Conservation (phyloP, 2,888 invertebrate species). For the Syritta pipiens region DNA sequence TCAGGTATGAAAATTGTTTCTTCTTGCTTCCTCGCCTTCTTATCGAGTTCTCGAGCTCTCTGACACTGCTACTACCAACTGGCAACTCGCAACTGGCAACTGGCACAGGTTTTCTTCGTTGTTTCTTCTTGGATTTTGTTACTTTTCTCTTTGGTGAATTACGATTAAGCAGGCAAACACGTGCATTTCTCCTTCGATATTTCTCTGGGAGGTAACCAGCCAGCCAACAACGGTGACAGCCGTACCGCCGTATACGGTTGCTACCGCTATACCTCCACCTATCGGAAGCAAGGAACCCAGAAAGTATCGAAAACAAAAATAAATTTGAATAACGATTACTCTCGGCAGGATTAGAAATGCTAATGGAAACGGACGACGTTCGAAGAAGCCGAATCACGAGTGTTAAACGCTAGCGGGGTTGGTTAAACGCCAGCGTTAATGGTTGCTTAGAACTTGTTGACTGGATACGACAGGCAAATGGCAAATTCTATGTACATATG, state of each 20-base stretch:
- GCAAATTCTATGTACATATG: conserved; percentile 18
- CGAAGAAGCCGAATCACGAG: no score
- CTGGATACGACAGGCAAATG: conserved; percentile 8
- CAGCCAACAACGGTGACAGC: conserved; percentile 7
- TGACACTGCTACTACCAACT: no score
- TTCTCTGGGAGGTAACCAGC: not conserved
- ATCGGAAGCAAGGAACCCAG: conserved; percentile 28
- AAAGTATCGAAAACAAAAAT: conserved; percentile 32
- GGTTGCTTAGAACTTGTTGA: conserved; percentile 16
- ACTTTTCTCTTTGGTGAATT: conserved; percentile 14
- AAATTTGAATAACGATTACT: conserved; percentile 52
- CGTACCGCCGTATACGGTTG: conserved; percentile 1
- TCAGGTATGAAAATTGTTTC: conserved; percentile 34
- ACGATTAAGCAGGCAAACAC: conserved; percentile 45
- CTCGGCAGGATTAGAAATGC: conserved; percentile 45
- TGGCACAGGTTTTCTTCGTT: conserved; percentile 7
- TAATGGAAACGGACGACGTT: conserved; percentile 30
- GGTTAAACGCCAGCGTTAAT: no score
- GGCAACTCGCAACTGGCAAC: not conserved
- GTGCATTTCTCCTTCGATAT: conserved; percentile 40
- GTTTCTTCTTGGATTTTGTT: not conserved
- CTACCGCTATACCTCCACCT: no score
- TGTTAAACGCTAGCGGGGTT: no score
- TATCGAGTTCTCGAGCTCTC: conserved; percentile 12
- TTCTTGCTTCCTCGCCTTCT: conserved; percentile 10